Evolutionary conservation across 2,113 vertebrate species (phyloP).

Genomic region (Thunnus maccoyii): DNA sequence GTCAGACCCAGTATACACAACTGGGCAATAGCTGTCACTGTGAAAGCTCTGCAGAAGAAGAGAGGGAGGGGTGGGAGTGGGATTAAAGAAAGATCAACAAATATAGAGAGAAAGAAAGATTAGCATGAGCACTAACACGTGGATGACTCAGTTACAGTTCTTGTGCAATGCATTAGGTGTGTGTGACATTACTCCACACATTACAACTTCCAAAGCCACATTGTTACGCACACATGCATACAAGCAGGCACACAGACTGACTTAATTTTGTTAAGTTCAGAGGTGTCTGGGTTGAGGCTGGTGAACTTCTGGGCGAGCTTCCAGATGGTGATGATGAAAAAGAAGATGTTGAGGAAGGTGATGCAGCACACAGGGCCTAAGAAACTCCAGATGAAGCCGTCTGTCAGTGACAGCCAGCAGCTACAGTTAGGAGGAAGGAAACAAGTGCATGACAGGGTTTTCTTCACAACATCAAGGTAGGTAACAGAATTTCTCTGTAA

Average conservation of each 20-base stretch:
- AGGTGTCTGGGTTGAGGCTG: constrained; percentile 88
- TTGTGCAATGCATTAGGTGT: background rate
- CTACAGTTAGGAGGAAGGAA: constrained; percentile 67
- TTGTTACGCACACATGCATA: background rate
- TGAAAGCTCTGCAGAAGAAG: constrained; percentile 83
- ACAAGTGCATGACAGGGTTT: constrained; percentile 21
- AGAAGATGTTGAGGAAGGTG: constrained; percentile 84
- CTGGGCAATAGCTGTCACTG: constrained; percentile 89
- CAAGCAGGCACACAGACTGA: constrained; percentile 61
- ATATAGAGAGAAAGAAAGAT: constrained; percentile 25
- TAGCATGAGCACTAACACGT: background rate
- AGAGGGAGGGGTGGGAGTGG: background rate
- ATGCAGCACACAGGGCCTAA: constrained; percentile 85
- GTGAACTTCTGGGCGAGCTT: constrained; percentile 89
- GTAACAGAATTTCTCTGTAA: constrained; percentile 14
- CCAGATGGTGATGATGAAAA: constrained; percentile 89
- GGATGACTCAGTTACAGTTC: constrained; percentile 19
- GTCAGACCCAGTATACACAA: constrained; percentile 89
- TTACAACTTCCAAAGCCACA: background rate
- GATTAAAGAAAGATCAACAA: constrained; percentile 4
- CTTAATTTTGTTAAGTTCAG: constrained; percentile 86
- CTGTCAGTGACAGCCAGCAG: constrained; percentile 85
- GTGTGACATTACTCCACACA: constrained; percentile 13
- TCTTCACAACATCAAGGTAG: background rate
- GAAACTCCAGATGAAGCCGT: constrained; percentile 89